Base-by-base conservation (phyloP, 2,888 invertebrate species). In the Carabus problematicus region DNA sequence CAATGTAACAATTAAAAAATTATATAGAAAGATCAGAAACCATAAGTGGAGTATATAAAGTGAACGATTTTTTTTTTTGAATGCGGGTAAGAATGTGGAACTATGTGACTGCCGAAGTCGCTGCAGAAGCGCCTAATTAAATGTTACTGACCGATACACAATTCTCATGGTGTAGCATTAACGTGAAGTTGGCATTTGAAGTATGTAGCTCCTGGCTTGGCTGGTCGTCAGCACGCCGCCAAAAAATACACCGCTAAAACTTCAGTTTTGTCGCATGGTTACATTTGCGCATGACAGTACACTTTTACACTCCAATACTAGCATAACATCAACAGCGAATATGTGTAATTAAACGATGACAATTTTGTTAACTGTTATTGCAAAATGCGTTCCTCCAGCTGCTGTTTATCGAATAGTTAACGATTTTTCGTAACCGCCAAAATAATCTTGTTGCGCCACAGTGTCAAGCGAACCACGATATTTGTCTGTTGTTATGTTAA, bases 131-230 rank as follows among this genome's bases (percentile, higher is more conserved):
- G 64, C 45, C 64, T 64, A 64, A 64, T 64, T 64, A 64, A 64
- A 64, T 64, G 64, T 42, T 60, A 45, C 43, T 64, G 64, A 45
- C 55, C 64, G 64, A 64, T 14, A 52, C 43, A 64, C 64, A 64
- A n/a, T 64, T 64, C 64, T 55, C 64, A 64, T 64, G 49, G 47
- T 49, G 49, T 40, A 14, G 56, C 41, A 56, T 56, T 56, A 56
- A 39, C 49, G 62, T 47, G 49, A 42, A 29, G 14, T 39, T 14
- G 40, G 56, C 3, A 47, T 49, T 11, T 47, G 49, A 47, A 49
- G 43, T 43, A 45, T 45, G 56, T n/a, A 4, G 41, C 8, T 19
- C 19, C 12, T 19, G 19, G 16, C 47, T 16, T 16, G 18, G 16
- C 52, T 9, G 16, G 8, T 45, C 45, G 4, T 19, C 14, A 11